Evolutionary conservation across 2,113 vertebrate species (phyloP).

Genomic region (Otolemur garnettii): DNA sequence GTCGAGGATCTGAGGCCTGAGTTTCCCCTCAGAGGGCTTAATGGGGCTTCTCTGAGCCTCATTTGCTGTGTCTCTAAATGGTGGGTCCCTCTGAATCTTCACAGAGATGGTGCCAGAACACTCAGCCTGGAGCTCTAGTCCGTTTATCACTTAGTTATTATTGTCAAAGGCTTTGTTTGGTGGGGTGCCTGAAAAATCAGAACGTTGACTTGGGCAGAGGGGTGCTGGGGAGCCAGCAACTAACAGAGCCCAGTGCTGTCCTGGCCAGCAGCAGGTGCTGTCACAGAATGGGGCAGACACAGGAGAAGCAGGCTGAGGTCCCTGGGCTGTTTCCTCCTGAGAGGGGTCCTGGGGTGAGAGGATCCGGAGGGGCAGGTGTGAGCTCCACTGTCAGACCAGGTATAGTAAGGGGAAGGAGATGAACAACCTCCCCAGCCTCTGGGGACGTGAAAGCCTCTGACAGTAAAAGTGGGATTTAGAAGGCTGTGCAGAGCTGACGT

Average conservation of each 20-base stretch:
- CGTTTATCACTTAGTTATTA: background rate
- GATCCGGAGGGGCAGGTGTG: background rate
- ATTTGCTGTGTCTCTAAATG: background rate
- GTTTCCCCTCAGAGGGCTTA: background rate
- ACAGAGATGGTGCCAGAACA: background rate
- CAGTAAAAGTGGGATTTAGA: background rate
- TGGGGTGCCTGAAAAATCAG: background rate
- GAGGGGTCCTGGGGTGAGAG: background rate
- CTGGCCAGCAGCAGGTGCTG: too few species aligned
- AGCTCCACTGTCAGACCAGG: background rate
- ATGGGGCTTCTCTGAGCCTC: background rate
- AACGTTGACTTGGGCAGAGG: background rate
- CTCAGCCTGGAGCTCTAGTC: background rate
- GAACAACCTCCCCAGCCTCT: background rate
- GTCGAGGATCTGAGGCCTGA: too few species aligned
- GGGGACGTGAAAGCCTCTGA: background rate
- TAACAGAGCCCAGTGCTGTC: too few species aligned
- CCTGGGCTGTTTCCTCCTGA: background rate
- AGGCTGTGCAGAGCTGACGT: background rate
- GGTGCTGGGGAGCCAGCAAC: background rate
- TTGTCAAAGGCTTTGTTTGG: background rate
- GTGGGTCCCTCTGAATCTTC: too few species aligned
- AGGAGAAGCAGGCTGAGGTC: background rate
- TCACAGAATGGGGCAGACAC: rapidly evolving
- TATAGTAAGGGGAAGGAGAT: background rate